Evolutionary conservation across 2,797 vertebrate species (phyloP).

Genomic region (Schizopygopsis pylzovi): DNA sequence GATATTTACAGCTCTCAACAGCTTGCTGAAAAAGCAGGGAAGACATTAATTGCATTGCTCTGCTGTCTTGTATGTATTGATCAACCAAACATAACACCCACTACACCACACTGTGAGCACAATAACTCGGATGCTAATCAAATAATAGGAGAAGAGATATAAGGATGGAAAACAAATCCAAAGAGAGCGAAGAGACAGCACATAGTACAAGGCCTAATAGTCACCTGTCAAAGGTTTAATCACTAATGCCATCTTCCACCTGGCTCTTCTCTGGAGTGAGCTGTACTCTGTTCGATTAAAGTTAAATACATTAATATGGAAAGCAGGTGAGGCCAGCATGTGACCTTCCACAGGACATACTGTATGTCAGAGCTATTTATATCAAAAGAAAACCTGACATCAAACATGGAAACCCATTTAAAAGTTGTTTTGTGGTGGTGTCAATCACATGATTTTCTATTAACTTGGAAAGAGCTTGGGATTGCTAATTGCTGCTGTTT

Average conservation of each 20-base stretch:
- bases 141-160: constrained; percentile 45
- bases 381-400: constrained; percentile 24
- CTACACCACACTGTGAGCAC: constrained; percentile 31
- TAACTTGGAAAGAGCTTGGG: neutral
- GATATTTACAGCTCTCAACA: constrained; percentile 60
- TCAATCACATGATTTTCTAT: neutral
- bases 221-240: constrained; percentile 33
- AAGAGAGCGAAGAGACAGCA: constrained; percentile 25
- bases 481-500: neutral
- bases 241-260: constrained; percentile 8
- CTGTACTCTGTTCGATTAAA: constrained; percentile 46
- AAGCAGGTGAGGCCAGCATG: constrained; percentile 41
- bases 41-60: constrained; percentile 62
- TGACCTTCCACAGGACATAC: constrained; percentile 66
- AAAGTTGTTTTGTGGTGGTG: constrained; percentile 12
- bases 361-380: constrained; percentile 18
- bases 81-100: constrained; percentile 54
- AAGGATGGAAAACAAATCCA: constrained; percentile 33
- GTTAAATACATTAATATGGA: constrained; percentile 56
- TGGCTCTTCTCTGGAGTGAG: constrained; percentile 7
- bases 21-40: constrained; percentile 46
- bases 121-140: constrained; percentile 55
- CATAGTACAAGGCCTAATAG: constrained; percentile 26
- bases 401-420: constrained; percentile 66
- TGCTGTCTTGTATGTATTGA: constrained; percentile 62